Conservation (phyloP, 1,140 invertebrate genomes). For the Telenomus remus region DNA sequence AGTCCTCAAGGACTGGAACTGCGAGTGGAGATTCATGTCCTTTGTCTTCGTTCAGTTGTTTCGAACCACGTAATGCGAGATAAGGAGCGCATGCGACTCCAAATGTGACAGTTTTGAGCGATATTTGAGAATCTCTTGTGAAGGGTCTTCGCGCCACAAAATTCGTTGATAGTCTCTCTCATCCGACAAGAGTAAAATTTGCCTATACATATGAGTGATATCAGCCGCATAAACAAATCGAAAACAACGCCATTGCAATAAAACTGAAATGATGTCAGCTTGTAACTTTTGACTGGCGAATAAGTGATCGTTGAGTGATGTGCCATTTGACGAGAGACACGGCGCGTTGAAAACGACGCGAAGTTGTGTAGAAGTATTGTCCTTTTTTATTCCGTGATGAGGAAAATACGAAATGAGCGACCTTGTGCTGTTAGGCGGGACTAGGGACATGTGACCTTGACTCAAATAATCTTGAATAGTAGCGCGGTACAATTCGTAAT, state of each 20-base stretch:
- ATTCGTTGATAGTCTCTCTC: too few relatives aligned
- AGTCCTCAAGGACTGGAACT: not conserved
- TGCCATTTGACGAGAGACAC: not conserved
- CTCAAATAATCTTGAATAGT: too few relatives aligned
- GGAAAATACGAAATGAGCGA: too few relatives aligned
- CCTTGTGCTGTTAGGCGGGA: too few relatives aligned
- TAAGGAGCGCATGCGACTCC: too few relatives aligned
- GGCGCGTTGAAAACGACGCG: constrained; percentile 7
- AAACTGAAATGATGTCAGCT: not conserved
- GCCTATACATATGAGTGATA: constrained; percentile 9
- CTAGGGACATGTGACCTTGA: too few relatives aligned
- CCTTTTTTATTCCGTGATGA: not conserved
- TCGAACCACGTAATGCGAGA: not conserved
- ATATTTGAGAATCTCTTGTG: too few relatives aligned
- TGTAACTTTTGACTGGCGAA: not conserved
- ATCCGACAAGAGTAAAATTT: too few relatives aligned
- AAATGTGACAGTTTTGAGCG: too few relatives aligned
- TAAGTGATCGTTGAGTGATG: not conserved
- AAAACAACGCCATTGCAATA: not conserved
- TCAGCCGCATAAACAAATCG: constrained; percentile 2
- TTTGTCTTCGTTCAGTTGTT: constrained; percentile 1
- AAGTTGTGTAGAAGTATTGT: not conserved
- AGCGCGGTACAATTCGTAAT: too few relatives aligned
- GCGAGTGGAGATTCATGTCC: not conserved
- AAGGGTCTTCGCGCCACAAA: too few relatives aligned